These are phyloP conservation scores for Meda fulgida DNA, from an alignment of 2,797 vertebrate species.

Conservation along the genomic window DNA sequence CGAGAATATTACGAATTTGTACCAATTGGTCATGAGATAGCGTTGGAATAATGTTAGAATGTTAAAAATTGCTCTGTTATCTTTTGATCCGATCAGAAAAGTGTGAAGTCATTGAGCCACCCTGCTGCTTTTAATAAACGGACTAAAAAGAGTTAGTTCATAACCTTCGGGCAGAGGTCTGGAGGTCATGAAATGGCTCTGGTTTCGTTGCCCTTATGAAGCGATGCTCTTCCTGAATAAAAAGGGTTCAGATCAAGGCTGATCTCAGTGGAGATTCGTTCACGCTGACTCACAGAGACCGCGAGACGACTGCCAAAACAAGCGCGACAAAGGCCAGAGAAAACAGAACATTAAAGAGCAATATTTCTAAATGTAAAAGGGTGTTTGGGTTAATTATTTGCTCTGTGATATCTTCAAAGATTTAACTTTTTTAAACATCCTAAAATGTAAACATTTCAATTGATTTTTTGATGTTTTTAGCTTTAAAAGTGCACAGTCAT, in stretches of 20 bases:
- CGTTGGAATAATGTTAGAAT: background rate
- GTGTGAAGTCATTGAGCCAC: background rate
- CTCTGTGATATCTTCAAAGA: slow-evolving; percentile 41
- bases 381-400: slow-evolving; percentile 13
- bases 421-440: slow-evolving; percentile 3
- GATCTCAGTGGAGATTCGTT: slow-evolving; percentile 6
- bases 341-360: slow-evolving; percentile 27
- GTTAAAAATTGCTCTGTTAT: background rate
- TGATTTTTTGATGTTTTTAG: background rate
- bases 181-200: background rate
- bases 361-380: slow-evolving; percentile 28
- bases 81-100: background rate
- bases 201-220: background rate
- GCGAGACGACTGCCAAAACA: slow-evolving; percentile 29
- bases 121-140: background rate
- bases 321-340: slow-evolving; percentile 36
- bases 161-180: background rate
- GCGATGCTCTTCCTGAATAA: background rate
- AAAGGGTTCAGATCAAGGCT: slow-evolving; percentile 35
- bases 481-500: background rate
- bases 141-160: background rate
- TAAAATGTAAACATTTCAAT: background rate
- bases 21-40: too few species aligned
- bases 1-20: background rate
- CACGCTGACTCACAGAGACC: slow-evolving; percentile 33